These are phyloP conservation scores for Neoaliturus tenellus DNA, from an alignment of 2,888 invertebrate genomes.

Conservation along the genomic window DNA sequence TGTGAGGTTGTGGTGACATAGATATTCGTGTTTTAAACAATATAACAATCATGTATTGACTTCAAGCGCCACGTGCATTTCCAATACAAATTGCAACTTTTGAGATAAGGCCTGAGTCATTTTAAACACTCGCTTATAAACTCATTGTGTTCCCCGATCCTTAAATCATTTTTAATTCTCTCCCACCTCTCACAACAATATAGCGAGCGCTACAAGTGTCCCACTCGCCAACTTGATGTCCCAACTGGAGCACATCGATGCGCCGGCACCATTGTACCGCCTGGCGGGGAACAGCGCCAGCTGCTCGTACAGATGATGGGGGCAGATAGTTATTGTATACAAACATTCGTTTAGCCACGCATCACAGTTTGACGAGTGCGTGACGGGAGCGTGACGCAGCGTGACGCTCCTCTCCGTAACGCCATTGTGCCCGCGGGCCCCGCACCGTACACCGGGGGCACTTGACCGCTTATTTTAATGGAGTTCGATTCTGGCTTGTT, in stretches of 20 bases:
- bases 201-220: not conserved
- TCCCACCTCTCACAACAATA: too few relatives aligned
- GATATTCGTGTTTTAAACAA: too few relatives aligned
- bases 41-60: too few relatives aligned
- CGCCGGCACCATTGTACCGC: not conserved
- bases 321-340: conserved; percentile 52
- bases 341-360: conserved; percentile 47
- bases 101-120: too few relatives aligned
- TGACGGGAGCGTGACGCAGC: not conserved
- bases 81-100: too few relatives aligned
- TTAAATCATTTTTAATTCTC: not conserved
- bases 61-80: too few relatives aligned
- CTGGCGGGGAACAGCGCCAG: not conserved
- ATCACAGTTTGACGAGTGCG: conserved; percentile 42
- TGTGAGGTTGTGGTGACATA: too few relatives aligned
- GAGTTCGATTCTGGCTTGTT: too few relatives aligned
- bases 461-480: too few relatives aligned
- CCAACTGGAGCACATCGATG: not conserved
- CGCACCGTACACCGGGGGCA: too few relatives aligned
- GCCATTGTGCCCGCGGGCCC: conserved; percentile 2
- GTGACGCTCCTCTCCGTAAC: not conserved
- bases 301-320: conserved; percentile 4
- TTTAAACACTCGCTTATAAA: too few relatives aligned
- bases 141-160: too few relatives aligned
- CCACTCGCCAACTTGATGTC: not conserved